phyloP scores from a whole-genome alignment of 2,888 invertebrate species.

The Dastarcus helophoroides region DNA sequence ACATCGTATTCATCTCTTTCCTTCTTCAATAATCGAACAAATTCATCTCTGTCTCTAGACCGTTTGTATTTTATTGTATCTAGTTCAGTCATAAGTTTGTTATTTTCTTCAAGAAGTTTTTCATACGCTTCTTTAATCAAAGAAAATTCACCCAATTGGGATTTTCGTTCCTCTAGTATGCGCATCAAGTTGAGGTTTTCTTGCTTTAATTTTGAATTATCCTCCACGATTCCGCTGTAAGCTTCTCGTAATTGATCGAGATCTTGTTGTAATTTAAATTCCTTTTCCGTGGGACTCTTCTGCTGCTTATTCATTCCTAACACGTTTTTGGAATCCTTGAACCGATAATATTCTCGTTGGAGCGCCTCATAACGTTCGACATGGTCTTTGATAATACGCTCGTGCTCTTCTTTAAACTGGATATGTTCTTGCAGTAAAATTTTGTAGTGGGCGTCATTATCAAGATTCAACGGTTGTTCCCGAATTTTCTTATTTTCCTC shows the following conservation, averaged over 20 bases:
- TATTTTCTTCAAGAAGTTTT: conserved; percentile 33
- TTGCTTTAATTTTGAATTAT: conserved; percentile 28
- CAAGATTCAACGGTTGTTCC: conserved; percentile 8
- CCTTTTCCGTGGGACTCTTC: background rate
- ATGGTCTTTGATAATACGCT: conserved; percentile 10
- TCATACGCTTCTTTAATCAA: conserved; percentile 33
- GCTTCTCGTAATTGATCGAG: conserved; percentile 24
- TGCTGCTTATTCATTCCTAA: background rate
- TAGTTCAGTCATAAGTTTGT: conserved; percentile 28
- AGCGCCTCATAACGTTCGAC: conserved; percentile 6
- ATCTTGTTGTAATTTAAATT: conserved; percentile 16
- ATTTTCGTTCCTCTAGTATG: conserved; percentile 23
- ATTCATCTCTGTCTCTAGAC: conserved; percentile 32
- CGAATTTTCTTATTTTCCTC: conserved; percentile 24
- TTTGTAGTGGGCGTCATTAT: conserved; percentile 22
- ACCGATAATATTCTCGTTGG: conserved; percentile 11
- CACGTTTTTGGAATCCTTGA: conserved; percentile 12
- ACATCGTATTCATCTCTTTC: conserved; percentile 26
- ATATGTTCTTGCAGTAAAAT: conserved; percentile 17
- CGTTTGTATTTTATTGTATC: conserved; percentile 33
- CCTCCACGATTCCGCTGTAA: conserved; percentile 26
- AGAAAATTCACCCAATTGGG: conserved; percentile 19
- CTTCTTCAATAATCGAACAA: conserved; percentile 26
- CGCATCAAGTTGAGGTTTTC: conserved; percentile 26
- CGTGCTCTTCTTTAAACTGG: conserved; percentile 13